These are phyloP conservation scores for Cephus pygmeus DNA, from an alignment of 2,888 invertebrate genomes.

Conservation along the genomic window DNA sequence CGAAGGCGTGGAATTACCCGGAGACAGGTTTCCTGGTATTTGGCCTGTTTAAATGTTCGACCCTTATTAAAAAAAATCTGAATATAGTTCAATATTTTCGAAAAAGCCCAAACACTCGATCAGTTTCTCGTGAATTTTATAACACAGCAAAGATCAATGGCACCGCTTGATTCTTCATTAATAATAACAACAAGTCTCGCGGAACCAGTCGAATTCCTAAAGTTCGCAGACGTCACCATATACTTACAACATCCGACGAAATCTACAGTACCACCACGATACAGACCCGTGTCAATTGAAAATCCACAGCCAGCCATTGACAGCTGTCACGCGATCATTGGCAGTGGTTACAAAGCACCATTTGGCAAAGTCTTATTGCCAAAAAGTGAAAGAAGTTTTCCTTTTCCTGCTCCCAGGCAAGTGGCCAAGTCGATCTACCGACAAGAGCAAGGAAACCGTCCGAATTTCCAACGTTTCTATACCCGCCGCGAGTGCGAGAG, in stretches of 20 bases:
- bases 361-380: background rate
- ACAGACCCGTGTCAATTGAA: background rate
- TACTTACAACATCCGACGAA: too few relatives aligned
- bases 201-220: background rate
- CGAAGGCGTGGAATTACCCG: background rate
- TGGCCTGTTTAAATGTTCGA: background rate
- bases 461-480: background rate
- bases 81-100: background rate
- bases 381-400: background rate
- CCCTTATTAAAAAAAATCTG: background rate
- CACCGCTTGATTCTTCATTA: background rate
- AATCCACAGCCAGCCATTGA: background rate
- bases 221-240: background rate
- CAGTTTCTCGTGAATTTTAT: background rate
- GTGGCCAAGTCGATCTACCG: background rate
- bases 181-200: background rate
- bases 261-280: background rate
- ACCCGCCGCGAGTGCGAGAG: background rate
- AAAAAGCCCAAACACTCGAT: background rate
- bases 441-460: background rate
- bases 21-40: background rate
- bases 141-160: background rate
- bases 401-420: background rate
- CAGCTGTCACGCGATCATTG: background rate
- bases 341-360: background rate